These are phyloP conservation scores for Xerus rutilus DNA, from an alignment of 2,797 vertebrate species.

Conservation along the genomic window DNA sequence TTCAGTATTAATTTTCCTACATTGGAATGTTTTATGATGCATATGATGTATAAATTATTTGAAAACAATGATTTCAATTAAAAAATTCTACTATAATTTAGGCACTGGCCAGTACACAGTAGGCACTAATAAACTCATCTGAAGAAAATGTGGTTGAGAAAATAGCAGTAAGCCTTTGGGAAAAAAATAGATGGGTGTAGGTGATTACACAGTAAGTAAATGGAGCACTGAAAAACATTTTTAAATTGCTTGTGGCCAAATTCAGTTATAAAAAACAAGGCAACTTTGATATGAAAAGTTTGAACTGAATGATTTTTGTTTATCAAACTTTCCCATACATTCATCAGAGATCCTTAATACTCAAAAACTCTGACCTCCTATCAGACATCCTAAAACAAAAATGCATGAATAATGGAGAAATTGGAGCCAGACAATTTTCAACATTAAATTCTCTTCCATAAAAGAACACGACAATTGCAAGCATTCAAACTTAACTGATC, in stretches of 20 bases:
- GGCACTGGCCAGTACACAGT: background rate
- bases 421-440: conserved; percentile 66
- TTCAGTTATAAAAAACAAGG: conserved; percentile 71
- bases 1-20: conserved; percentile 33
- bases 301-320: conserved; percentile 76
- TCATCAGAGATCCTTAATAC: conserved; percentile 44
- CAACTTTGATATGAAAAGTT: conserved; percentile 77
- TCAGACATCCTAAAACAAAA: conserved; percentile 62
- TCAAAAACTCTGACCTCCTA: conserved; percentile 28
- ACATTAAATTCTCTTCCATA: conserved; percentile 42
- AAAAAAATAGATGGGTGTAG: conserved; percentile 46
- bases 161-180: conserved; percentile 33
- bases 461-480: conserved; percentile 53
- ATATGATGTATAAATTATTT: conserved; percentile 33
- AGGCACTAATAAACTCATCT: background rate
- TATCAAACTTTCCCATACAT: background rate
- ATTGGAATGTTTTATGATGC: background rate
- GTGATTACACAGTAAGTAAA: conserved; percentile 82
- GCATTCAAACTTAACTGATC: conserved; percentile 61
- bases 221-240: conserved; percentile 80
- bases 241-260: conserved; percentile 73
- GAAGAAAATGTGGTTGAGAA: conserved; percentile 47
- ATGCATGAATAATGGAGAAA: conserved; percentile 60
- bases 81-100: conserved; percentile 30
- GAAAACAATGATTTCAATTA: background rate